Percentiles rank a stretch among this genome's conserved stretches.
These are phyloP conservation scores for Epistrophe eligans DNA, from an alignment of 2,888 invertebrate genomes.

Conservation along the genomic window DNA sequence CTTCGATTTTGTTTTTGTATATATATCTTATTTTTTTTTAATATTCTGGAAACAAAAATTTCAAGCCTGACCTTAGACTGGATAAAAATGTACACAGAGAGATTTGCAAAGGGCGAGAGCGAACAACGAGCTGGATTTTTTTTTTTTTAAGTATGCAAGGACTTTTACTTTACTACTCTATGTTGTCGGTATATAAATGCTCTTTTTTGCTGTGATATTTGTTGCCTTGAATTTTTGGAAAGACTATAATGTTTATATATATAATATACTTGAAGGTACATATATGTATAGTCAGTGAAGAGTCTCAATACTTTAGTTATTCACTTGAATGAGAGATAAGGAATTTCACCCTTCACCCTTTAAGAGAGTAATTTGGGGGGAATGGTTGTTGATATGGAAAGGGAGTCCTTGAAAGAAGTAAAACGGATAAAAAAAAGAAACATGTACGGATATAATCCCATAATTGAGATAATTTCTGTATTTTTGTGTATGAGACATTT, in stretches of 20 bases:
- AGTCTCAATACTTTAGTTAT: constrained; percentile 72
- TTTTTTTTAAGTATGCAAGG: constrained; percentile 9
- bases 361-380: neutral
- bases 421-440: neutral
- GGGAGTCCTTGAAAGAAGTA: constrained; percentile 60
- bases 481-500: constrained; percentile 16
- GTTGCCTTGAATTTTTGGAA: constrained; percentile 59
- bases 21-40: constrained; percentile 49
- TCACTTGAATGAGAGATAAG: constrained; percentile 69
- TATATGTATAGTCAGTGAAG: constrained; percentile 12
- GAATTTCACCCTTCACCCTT: constrained; percentile 70
- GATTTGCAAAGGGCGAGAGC: constrained; percentile 20
- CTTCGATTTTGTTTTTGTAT: constrained; percentile 46
- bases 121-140: constrained; percentile 12
- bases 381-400: constrained; percentile 22
- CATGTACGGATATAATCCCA: constrained; percentile 6
- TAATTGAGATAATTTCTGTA: constrained; percentile 57
- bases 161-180: constrained; percentile 39
- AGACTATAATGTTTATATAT: constrained; percentile 33
- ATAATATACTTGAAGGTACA: neutral
- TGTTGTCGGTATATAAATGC: constrained; percentile 6
- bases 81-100: constrained; percentile 42
- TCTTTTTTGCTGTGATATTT: constrained; percentile 38
- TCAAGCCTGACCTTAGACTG: constrained; percentile 72
- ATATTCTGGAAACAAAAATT: constrained; percentile 38